These are phyloP conservation scores for Heliconius charithonia DNA, from an alignment of 2,888 invertebrate species.

Conservation along the genomic window DNA sequence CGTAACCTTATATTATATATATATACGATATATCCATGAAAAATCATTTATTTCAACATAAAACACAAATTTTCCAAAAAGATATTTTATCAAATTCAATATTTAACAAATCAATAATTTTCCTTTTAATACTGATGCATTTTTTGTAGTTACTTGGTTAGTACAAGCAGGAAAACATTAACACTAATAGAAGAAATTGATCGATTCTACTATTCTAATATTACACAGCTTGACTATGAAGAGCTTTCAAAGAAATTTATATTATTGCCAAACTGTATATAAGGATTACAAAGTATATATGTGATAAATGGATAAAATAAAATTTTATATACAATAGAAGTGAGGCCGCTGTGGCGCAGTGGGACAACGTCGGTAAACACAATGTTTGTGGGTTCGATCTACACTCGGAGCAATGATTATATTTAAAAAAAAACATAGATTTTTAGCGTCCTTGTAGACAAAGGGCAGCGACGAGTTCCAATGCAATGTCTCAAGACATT, in stretches of 20 bases:
- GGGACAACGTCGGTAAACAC: neutral
- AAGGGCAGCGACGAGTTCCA: no score
- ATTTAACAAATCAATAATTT: neutral
- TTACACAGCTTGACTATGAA: conserved; percentile 1
- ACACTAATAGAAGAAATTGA: neutral
- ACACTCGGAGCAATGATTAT: neutral
- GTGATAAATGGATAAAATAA: neutral
- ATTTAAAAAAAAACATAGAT: no score
- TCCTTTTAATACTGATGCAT: neutral
- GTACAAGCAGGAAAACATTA: conserved; percentile 3
- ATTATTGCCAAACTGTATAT: neutral
- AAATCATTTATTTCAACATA: neutral
- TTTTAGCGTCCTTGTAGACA: no score
- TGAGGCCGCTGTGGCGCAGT: neutral
- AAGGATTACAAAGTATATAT: neutral
- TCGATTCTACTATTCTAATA: conserved; percentile 5
- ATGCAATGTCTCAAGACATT: no score
- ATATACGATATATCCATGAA: neutral
- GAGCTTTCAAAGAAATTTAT: neutral
- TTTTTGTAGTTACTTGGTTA: neutral
- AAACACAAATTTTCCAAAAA: neutral
- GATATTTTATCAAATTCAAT: conserved; percentile 26
- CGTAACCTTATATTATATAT: neutral
- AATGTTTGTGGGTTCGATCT: neutral
- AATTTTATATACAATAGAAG: neutral